Evolutionary conservation across 2,888 invertebrate species (phyloP).

Genomic region (Eupithecia abbreviata): DNA sequence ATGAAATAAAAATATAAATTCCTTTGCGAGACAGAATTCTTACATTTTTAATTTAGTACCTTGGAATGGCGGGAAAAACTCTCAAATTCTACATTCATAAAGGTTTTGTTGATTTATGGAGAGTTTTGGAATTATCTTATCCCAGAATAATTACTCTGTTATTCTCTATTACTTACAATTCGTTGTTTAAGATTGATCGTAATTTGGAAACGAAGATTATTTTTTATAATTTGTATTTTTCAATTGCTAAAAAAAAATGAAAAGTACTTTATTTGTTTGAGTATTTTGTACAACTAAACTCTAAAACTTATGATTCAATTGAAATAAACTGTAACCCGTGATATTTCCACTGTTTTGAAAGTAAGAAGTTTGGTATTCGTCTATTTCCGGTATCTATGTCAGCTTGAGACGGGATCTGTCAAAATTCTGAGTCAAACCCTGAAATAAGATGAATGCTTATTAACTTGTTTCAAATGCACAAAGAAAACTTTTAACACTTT

Average conservation of each 20-base stretch:
- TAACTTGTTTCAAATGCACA: not conserved
- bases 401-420: constrained; percentile 6
- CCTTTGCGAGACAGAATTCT: constrained; percentile 82
- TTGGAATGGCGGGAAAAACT: constrained; percentile 78
- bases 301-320: not conserved
- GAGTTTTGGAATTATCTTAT: constrained; percentile 21
- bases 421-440: constrained; percentile 9
- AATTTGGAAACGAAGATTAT: not conserved
- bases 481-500: not conserved
- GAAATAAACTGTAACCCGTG: not conserved
- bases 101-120: constrained; percentile 28
- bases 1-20: constrained; percentile 84
- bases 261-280: not conserved
- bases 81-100: constrained; percentile 76
- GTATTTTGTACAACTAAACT: not conserved
- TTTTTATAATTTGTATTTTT: not conserved
- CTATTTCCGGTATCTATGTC: not conserved
- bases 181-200: not conserved
- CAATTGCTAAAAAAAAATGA: not conserved
- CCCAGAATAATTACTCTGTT: not conserved
- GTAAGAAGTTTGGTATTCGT: constrained; percentile 2
- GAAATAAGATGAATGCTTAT: not conserved
- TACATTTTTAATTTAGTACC: constrained; percentile 83
- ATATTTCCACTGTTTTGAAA: not conserved
- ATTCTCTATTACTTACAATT: not conserved